These are phyloP conservation scores for Drosophila burlai DNA, from an alignment of 1,140 invertebrate species.

Conservation along the genomic window DNA sequence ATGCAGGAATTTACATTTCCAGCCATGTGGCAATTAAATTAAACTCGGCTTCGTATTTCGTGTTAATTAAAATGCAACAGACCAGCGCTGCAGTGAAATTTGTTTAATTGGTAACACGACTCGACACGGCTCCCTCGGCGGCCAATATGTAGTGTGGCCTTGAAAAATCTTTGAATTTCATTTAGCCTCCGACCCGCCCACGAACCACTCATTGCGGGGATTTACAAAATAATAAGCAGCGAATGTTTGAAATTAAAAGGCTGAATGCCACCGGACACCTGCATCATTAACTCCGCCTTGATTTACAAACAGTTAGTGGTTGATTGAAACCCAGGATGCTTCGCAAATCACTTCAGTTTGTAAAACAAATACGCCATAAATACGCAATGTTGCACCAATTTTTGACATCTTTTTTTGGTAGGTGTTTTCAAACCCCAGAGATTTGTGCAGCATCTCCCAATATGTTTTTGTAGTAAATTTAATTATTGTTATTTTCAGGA, in stretches of 20 bases:
- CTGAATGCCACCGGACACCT: neutral
- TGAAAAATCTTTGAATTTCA: neutral
- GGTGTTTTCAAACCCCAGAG: no score
- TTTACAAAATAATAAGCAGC: neutral
- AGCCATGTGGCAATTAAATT: conserved; percentile 39
- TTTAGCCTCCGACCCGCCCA: neutral
- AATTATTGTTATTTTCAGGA: no score
- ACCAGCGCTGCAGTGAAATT: conserved; percentile 3
- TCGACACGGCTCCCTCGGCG: neutral
- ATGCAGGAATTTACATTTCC: conserved; percentile 12
- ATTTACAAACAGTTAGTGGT: neutral
- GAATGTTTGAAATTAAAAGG: neutral
- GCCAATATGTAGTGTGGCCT: neutral
- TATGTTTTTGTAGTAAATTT: no score
- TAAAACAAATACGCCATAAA: neutral
- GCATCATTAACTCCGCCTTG: neutral
- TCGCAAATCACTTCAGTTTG: neutral
- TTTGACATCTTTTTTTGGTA: neutral
- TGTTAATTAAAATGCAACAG: conserved; percentile 37
- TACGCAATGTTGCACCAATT: neutral
- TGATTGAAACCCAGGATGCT: neutral
- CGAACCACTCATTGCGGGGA: neutral
- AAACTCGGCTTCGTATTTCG: conserved; percentile 12
- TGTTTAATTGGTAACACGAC: conserved; percentile 16
- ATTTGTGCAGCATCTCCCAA: no score